These are phyloP conservation scores for Hirtodrosophila histrioides DNA, from an alignment of 2,888 invertebrate genomes.

Conservation along the genomic window DNA sequence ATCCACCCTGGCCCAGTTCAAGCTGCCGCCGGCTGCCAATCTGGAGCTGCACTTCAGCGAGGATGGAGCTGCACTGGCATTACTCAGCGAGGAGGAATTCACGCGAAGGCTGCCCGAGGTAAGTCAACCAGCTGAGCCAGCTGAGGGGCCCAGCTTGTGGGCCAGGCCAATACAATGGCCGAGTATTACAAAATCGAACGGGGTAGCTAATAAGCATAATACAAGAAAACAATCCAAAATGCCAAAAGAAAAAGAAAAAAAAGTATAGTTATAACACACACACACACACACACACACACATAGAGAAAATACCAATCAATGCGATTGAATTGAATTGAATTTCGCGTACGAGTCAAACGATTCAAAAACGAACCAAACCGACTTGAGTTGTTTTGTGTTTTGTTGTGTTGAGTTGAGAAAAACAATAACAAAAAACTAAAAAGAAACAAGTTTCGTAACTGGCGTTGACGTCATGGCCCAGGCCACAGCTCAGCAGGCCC, in stretches of 20 bases:
- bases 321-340: conserved; percentile 73
- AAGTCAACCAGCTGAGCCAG: conserved; percentile 54
- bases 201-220: conserved; percentile 55
- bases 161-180: conserved; percentile 42
- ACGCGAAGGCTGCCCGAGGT: conserved; percentile 93
- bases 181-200: conserved; percentile 66
- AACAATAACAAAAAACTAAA: conserved; percentile 49
- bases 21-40: conserved; percentile 89
- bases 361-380: conserved; percentile 31
- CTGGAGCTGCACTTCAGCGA: conserved; percentile 92
- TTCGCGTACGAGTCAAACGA: conserved; percentile 61
- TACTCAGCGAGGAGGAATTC: conserved; percentile 94
- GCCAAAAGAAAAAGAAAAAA: conserved; percentile 41
- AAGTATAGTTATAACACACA: conserved; percentile 24
- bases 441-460: conserved; percentile 81
- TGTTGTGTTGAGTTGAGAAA: conserved; percentile 10
- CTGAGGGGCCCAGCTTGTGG: too few species aligned
- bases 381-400: conserved; percentile 2
- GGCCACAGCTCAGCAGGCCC: conserved; percentile 33
- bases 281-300: conserved; percentile 27
- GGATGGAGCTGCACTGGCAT: conserved; percentile 90
- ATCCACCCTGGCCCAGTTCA: conserved; percentile 93
- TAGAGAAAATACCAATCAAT: conserved; percentile 60
- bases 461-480: conserved; percentile 78
- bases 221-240: conserved; percentile 57